Base-by-base conservation (phyloP, 37 sponge, comb jelly and placozoan species). In the Bolinopsis microptera region DNA sequence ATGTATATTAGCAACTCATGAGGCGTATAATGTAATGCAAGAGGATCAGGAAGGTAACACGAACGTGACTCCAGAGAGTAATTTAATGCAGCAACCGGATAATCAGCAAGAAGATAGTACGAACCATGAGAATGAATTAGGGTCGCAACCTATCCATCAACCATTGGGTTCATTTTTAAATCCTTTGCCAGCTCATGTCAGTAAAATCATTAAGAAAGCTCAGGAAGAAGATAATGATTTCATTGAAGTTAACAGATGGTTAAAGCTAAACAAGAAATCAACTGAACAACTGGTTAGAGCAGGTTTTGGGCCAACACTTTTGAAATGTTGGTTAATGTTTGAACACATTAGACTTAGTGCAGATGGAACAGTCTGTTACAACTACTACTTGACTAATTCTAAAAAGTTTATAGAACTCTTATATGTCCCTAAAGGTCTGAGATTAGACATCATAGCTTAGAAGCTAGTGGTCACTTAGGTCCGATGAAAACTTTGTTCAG, bases 401-500 rank as follows among this genome's bases (percentile, higher is more conserved):
- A 35, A 35, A 38, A 86, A 86, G 61, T 86, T 41, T 41, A 28
- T 28, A n/a, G 61, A 86, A 38, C 61, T 86, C 3, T 1, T 86
- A 40, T 86, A 25, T 40, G 90, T 86, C 0, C 90, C 90, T 86
- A 34, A 39, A n/a, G 36, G 0, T 22, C 38, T 39, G 26, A 28
- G 38, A 39, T 0, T 9, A 26, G 48, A 23, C 32, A 86, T 25
- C 90, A 86, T 86, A 48, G 39, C 26, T 41, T 41, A 24, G 28
- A 86, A 23, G 18, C 61, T 16, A 22, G 61, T 86, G 90, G 90
- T 16, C 90, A 86, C 61, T 38, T 39, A 30, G 90, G 90, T 22
- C 90, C 90, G 1, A 28, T 39, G 41, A 86, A 86, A 40, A 86
- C 90, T 3, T 40, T 86, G 41, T 16, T 27, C 1, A 40, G 90